Base-by-base conservation (phyloP, 1,140 invertebrate genomes). In the Apocrypta bakeri region DNA sequence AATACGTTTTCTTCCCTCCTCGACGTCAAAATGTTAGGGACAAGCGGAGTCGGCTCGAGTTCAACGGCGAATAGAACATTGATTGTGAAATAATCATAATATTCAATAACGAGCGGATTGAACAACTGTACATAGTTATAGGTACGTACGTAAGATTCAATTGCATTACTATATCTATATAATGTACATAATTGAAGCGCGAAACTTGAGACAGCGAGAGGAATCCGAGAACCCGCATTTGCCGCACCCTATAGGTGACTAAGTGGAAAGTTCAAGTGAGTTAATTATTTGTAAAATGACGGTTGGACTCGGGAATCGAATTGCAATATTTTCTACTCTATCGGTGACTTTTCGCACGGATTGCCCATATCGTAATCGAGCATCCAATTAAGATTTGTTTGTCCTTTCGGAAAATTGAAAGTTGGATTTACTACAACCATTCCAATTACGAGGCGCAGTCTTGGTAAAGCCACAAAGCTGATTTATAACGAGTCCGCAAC, bases 201-300 rank as follows among this genome's bases (percentile, higher is more conserved):
- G 82, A 79, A 75, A 68, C 71, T 61, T 68, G 79, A 75, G 79
- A 64, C 64, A 69, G 17, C 42, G 61, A n/a, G 42, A n/a, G 64
- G 73, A 79, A 83, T 83, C 64, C 56, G 40, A 79, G 82, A 78
- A 14, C 42, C 21, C 40, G 48, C 66, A 77, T 72, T 42, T 33
- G 33, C 24, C n/a, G 27, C 64, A 9, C 33, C 31, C 29, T 76
- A 29, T 72, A 68, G 14, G n/a, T 29, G n/a, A 31, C 63, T 75
- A 80, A 83, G 71, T 77, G 37, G 71, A 75, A 71, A 76, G 68
- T 76, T 84, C 31, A 66, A 84, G 73, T 84, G 40, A 68, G 64
- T 27, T 81, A 81, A 81, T 75, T 75, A 68, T 81, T 81, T 31
- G 69, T 9, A n/a, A 40, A 61, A 42, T n/a, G 42, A 29, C 56